These are phyloP conservation scores for Poecilia latipinna DNA, from an alignment of 2,113 vertebrate genomes.

Conservation along the genomic window DNA sequence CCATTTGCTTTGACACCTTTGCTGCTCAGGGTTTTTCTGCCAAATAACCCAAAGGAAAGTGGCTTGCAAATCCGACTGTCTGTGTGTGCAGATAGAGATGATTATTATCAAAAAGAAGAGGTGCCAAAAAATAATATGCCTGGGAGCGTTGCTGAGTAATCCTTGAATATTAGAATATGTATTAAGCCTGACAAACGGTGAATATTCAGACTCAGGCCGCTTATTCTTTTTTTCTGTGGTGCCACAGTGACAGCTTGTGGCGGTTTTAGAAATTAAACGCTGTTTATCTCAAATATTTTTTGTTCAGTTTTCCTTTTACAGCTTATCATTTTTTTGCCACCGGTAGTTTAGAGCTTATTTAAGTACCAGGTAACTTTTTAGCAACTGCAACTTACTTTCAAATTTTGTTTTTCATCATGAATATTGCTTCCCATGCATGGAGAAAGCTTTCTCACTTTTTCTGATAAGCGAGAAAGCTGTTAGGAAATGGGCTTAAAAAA, in stretches of 20 bases:
- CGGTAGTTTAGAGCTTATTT: background rate
- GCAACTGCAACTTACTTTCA: background rate
- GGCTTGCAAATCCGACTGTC: constrained; percentile 25
- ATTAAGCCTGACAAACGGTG: background rate
- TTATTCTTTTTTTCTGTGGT: constrained; percentile 8
- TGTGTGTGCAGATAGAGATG: constrained; percentile 12
- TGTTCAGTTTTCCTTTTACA: background rate
- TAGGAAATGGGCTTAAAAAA: background rate
- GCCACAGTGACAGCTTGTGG: constrained; percentile 68
- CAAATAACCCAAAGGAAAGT: constrained; percentile 32
- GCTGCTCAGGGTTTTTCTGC: constrained; percentile 44
- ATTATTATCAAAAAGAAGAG: constrained; percentile 7
- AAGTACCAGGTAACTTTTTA: background rate
- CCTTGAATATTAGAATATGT: constrained; percentile 3
- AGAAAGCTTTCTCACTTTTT: too few relatives aligned
- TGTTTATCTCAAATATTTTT: background rate
- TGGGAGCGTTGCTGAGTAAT: background rate
- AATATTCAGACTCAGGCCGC: background rate
- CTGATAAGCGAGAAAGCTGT: background rate
- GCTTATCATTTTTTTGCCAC: background rate
- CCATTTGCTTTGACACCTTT: constrained; percentile 49
- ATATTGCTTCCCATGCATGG: background rate
- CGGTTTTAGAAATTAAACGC: constrained; percentile 10
- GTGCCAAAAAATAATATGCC: constrained; percentile 13
- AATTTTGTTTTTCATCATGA: background rate